Conservation (phyloP, 2,888 invertebrate species). For the Poecilus cupreus region DNA sequence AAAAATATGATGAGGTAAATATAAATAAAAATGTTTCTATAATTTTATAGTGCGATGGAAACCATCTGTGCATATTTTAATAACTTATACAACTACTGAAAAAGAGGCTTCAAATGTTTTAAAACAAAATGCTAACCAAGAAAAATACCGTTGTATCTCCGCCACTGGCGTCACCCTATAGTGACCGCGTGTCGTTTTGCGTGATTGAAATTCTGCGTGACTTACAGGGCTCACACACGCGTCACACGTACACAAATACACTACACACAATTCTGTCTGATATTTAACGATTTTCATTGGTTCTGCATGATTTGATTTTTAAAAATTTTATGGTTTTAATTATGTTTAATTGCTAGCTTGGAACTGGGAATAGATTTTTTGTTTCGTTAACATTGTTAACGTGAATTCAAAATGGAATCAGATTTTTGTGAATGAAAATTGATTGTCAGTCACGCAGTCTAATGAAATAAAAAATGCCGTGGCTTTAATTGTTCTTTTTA, state of each 20-base stretch:
- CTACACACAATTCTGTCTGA: conserved; percentile 1
- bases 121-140: too few species aligned
- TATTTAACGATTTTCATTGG: conserved; percentile 48
- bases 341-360: neutral
- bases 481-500: neutral
- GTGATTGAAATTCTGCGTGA: conserved; percentile 25
- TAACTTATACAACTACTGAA: too few species aligned
- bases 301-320: conserved; percentile 23
- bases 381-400: neutral
- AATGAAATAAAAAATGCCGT: neutral
- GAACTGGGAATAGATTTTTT: conserved; percentile 2
- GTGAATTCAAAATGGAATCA: neutral
- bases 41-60: too few species aligned
- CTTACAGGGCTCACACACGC: conserved; percentile 20
- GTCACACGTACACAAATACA: conserved; percentile 28
- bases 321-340: conserved; percentile 31
- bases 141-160: too few species aligned
- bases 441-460: neutral
- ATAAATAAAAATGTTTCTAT: too few species aligned
- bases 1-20: too few species aligned
- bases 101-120: too few species aligned
- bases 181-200: conserved; percentile 40
- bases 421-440: neutral
- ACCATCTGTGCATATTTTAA: too few species aligned
- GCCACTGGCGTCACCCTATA: conserved; percentile 19